Percentiles rank a stretch among this genome's conserved stretches.
Evolutionary conservation across 2,888 invertebrate species (phyloP).

Genomic region (Xylota segnis): DNA sequence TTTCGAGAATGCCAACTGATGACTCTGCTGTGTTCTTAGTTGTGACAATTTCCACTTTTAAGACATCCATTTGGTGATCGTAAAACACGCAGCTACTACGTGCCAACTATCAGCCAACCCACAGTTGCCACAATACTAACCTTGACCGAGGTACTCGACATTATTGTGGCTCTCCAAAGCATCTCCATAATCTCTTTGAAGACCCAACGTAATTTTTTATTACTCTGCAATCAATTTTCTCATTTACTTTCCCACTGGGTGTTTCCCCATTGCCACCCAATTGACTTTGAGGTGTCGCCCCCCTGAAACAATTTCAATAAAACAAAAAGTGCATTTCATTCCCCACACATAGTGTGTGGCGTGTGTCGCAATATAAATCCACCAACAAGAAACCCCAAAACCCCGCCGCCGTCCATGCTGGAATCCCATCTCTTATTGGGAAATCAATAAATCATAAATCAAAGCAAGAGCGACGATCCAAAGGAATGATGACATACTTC

Average conservation of each 20-base stretch:
- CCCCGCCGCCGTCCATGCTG: not conserved
- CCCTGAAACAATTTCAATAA: slow-evolving; percentile 7
- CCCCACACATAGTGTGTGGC: slow-evolving; percentile 9
- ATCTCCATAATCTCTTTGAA: slow-evolving; percentile 17
- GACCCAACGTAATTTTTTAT: not conserved
- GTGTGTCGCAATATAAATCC: slow-evolving; percentile 26
- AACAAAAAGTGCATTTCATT: slow-evolving; percentile 22
- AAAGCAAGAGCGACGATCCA: slow-evolving; percentile 53
- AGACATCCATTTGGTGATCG: not conserved
- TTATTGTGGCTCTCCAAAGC: slow-evolving; percentile 3
- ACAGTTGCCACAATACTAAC: not conserved
- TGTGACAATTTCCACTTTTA: too few relatives aligned
- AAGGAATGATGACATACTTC: slow-evolving; percentile 58
- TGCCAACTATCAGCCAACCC: not conserved
- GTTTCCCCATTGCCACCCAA: slow-evolving; percentile 27
- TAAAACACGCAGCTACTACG: not conserved
- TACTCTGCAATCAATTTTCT: slow-evolving; percentile 29
- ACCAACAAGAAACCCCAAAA: not conserved
- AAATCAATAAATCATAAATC: slow-evolving; percentile 73
- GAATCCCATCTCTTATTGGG: slow-evolving; percentile 12
- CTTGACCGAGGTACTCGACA: slow-evolving; percentile 39
- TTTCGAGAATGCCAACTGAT: too few relatives aligned
- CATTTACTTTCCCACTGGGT: slow-evolving; percentile 36
- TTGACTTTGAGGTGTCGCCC: slow-evolving; percentile 55
- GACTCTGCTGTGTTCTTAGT: too few relatives aligned